A percentile compares a stretch with the other conserved stretches of the same genome.
Evolutionary conservation across 64 coral and sea anemone species (phyloP).

Genomic region (Porites lutea): DNA sequence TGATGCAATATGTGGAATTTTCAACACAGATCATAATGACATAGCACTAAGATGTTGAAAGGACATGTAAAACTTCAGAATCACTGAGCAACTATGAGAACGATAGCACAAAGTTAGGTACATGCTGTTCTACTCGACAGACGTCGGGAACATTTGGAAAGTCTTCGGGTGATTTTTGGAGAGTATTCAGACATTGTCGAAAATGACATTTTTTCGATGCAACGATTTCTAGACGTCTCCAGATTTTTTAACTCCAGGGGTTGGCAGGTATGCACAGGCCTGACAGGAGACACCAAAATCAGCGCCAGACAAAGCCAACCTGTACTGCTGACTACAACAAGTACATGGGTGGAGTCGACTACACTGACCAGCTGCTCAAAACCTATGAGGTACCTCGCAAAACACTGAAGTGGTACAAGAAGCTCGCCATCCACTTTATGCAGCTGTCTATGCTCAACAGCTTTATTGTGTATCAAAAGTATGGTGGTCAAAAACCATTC

Average conservation of each 20-base stretch:
- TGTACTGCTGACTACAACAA: neutral
- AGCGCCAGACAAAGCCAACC: neutral
- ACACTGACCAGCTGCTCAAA: constrained; percentile 18
- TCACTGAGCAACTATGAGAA: neutral
- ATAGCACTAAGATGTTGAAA: neutral
- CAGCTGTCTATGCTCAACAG: constrained; percentile 17
- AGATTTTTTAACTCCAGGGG: too few relatives aligned
- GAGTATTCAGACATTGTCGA: too few relatives aligned
- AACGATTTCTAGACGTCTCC: too few relatives aligned
- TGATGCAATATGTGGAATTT: neutral
- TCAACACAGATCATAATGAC: neutral
- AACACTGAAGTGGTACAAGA: constrained; percentile 14
- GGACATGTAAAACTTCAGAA: neutral
- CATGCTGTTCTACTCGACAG: too few relatives aligned
- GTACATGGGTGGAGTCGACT: constrained; percentile 36
- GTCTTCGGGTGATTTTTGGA: too few relatives aligned
- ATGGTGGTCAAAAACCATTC: constrained; percentile 41
- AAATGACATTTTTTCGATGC: too few relatives aligned
- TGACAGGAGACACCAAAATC: neutral
- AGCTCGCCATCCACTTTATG: constrained; percentile 31
- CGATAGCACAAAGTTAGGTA: too few relatives aligned
- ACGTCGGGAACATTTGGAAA: too few relatives aligned
- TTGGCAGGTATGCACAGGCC: neutral
- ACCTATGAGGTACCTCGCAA: neutral
- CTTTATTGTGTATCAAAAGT: constrained; percentile 27